Evolutionary conservation across 2,888 invertebrate genomes (phyloP).

Genomic region (Dolichomitus sp.): DNA sequence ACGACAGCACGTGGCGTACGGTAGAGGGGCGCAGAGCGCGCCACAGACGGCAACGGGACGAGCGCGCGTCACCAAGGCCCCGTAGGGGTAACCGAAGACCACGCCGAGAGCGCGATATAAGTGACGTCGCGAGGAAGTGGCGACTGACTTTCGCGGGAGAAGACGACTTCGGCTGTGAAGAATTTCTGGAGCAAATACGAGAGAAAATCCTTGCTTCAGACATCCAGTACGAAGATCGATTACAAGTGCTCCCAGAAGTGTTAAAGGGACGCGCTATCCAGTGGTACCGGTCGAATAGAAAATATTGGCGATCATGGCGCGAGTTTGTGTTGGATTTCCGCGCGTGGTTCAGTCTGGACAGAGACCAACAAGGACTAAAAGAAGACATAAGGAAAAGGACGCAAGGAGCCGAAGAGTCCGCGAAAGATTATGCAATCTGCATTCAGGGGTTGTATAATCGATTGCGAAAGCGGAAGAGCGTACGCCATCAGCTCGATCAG

Average conservation of each 20-base stretch:
- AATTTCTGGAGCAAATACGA: not conserved
- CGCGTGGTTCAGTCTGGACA: no score
- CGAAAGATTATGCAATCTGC: not conserved
- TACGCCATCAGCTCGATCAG: not conserved
- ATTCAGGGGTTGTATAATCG: not conserved
- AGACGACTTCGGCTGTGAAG: no score
- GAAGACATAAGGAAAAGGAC: not conserved
- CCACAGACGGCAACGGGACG: not conserved
- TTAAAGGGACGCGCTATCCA: not conserved
- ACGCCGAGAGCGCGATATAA: not conserved
- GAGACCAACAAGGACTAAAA: no score
- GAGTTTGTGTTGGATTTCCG: not conserved
- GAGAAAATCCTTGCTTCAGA: not conserved
- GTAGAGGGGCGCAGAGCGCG: not conserved
- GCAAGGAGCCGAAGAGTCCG: not conserved
- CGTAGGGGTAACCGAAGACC: no score
- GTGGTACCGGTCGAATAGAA: not conserved
- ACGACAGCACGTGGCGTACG: no score
- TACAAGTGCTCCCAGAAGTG: slow-evolving; percentile 5
- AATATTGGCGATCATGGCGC: not conserved
- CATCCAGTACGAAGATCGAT: not conserved
- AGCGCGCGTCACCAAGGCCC: not conserved
- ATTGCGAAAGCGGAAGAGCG: not conserved
- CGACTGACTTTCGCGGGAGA: not conserved
- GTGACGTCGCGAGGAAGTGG: slow-evolving; percentile 17